These are phyloP conservation scores for Arctocebus calabarensis DNA, from an alignment of 2,797 vertebrate genomes.

Conservation along the genomic window DNA sequence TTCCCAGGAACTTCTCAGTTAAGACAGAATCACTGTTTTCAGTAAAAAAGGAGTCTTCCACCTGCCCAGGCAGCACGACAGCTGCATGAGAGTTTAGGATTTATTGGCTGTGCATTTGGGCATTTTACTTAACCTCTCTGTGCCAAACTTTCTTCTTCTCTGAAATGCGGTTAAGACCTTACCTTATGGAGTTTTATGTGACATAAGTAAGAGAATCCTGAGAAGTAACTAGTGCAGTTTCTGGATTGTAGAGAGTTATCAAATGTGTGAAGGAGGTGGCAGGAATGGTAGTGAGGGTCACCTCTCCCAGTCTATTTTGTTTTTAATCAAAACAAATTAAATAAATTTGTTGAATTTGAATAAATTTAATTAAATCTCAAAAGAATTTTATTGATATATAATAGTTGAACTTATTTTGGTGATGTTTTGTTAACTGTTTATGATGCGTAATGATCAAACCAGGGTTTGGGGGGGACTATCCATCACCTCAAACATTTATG, in stretches of 20 bases:
- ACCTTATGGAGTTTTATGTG: not conserved
- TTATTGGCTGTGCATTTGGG: not conserved
- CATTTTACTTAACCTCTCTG: not conserved
- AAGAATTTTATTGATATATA: not conserved
- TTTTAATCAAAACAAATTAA: no score
- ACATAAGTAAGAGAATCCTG: not conserved
- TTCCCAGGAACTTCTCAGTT: not conserved
- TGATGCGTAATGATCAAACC: not conserved
- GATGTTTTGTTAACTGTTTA: not conserved
- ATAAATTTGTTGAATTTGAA: not conserved
- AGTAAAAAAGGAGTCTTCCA: not conserved
- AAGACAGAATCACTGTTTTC: not conserved
- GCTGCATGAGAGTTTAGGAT: not conserved
- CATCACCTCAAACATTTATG: not conserved
- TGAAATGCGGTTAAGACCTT: not conserved
- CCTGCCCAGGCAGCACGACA: not conserved
- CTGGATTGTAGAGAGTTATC: not conserved
- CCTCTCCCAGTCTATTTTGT: not conserved
- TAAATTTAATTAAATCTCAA: not conserved
- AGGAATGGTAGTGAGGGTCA: not conserved
- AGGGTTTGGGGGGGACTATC: not conserved
- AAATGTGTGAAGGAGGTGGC: not conserved
- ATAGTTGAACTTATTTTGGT: not conserved
- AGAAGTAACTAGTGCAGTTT: not conserved
- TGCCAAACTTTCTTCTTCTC: slow-evolving; percentile 9